A percentile compares a stretch with the other conserved stretches of the same genome.
Conservation (phyloP, 2,888 invertebrate genomes). For the Drosophila pegasa region DNA sequence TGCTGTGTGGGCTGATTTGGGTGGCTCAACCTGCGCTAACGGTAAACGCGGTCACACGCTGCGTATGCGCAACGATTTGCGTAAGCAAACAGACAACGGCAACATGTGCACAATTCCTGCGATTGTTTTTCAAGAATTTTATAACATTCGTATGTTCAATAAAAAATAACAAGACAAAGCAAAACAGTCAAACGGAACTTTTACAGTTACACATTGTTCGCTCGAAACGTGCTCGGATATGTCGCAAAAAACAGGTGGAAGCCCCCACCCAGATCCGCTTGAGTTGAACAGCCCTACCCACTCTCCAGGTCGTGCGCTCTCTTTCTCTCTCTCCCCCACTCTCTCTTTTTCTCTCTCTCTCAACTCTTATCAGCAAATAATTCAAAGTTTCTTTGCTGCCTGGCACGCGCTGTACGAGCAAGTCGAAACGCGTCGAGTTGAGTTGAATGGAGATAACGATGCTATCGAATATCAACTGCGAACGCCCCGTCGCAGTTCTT, state of each 20-base stretch:
- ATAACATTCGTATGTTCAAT: slow-evolving; percentile 15
- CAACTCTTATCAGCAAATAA: slow-evolving; percentile 45
- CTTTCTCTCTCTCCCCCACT: not conserved
- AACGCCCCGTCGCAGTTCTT: slow-evolving; percentile 49
- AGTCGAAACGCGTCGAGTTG: not conserved
- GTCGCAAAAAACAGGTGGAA: slow-evolving; percentile 50
- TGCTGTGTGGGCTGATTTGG: slow-evolving; percentile 13
- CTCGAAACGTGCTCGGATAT: slow-evolving; percentile 63
- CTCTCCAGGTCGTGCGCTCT: slow-evolving; percentile 10
- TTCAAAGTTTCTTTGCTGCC: slow-evolving; percentile 19
- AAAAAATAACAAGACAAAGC: slow-evolving; percentile 32
- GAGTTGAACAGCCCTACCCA: slow-evolving; percentile 3
- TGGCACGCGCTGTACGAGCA: slow-evolving; percentile 53
- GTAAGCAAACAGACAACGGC: slow-evolving; percentile 52
- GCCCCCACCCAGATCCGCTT: slow-evolving; percentile 1
- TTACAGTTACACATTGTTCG: slow-evolving; percentile 44
- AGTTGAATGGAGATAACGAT: slow-evolving; percentile 39
- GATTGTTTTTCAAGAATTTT: slow-evolving; percentile 34
- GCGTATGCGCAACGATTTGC: slow-evolving; percentile 61
- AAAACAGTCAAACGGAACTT: slow-evolving; percentile 47
- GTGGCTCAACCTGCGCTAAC: slow-evolving; percentile 39
- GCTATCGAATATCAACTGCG: slow-evolving; percentile 31
- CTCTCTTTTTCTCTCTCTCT: not conserved
- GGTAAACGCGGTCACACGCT: slow-evolving; percentile 46
- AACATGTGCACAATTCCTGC: slow-evolving; percentile 47